These are phyloP conservation scores for Melinaea menophilus DNA, from an alignment of 2,888 invertebrate species.

Conservation along the genomic window DNA sequence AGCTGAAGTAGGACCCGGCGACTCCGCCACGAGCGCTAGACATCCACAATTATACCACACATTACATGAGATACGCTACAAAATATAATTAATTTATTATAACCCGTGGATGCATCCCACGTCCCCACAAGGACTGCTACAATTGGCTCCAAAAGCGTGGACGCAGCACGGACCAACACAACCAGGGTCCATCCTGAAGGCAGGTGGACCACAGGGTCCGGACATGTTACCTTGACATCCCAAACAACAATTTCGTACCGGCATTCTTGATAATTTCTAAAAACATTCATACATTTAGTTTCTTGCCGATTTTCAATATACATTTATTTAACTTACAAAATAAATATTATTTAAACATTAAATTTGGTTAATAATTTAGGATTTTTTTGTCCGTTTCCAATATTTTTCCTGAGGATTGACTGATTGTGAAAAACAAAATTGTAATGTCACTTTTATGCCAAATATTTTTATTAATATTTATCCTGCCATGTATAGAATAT, in stretches of 20 bases:
- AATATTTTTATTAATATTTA: too few species aligned
- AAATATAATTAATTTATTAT: constrained; percentile 10
- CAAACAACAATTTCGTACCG: constrained; percentile 65
- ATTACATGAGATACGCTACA: background rate
- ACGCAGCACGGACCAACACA: constrained; percentile 55
- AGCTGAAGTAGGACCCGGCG: constrained; percentile 61
- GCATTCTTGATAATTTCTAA: constrained; percentile 43
- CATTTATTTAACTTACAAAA: too few species aligned
- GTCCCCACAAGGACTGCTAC: constrained; percentile 50
- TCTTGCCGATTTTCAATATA: too few species aligned
- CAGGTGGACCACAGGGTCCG: constrained; percentile 53
- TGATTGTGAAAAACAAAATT: too few species aligned
- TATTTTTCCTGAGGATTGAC: too few species aligned
- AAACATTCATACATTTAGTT: background rate
- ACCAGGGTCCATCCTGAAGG: constrained; percentile 39
- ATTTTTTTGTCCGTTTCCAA: too few species aligned
- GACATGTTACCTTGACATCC: constrained; percentile 60
- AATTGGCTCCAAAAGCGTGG: constrained; percentile 47
- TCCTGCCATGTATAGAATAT: too few species aligned
- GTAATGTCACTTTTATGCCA: too few species aligned
- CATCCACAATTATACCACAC: background rate
- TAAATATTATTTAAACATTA: too few species aligned
- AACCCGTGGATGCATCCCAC: constrained; percentile 57
- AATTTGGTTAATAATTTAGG: too few species aligned
- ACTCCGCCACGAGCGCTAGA: constrained; percentile 56